Conservation (phyloP, 2,888 invertebrate species). For the Criorhina ranunculi region DNA sequence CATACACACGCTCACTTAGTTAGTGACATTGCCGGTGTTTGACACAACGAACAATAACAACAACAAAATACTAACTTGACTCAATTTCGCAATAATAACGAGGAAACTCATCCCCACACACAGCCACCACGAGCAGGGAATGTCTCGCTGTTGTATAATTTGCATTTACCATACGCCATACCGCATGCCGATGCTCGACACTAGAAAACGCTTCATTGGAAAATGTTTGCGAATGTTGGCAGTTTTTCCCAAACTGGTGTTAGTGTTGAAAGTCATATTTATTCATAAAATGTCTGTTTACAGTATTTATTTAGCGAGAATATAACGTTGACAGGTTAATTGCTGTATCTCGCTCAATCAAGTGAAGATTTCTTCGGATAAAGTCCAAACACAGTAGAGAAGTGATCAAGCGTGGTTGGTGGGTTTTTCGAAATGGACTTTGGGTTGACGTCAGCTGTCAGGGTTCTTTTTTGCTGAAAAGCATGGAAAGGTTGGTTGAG, state of each 20-base stretch:
- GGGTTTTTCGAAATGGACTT: conserved; percentile 49
- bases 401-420: neutral
- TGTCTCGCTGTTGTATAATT: conserved; percentile 20
- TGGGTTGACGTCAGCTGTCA: no score
- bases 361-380: conserved; percentile 33
- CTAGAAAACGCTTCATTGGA: conserved; percentile 30
- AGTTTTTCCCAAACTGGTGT: neutral
- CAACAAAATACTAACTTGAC: conserved; percentile 23
- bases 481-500: no score
- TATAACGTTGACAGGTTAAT: conserved; percentile 12
- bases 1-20: conserved; percentile 25
- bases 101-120: conserved; percentile 23
- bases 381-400: conserved; percentile 16
- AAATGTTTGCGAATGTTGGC: conserved; percentile 5
- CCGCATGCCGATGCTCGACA: neutral
- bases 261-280: conserved; percentile 16
- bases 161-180: no score
- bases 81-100: conserved; percentile 52
- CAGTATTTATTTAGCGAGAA: conserved; percentile 9
- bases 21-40: conserved; percentile 40
- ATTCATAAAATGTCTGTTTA: conserved; percentile 12
- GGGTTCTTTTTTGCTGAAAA: no score
- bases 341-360: conserved; percentile 8
- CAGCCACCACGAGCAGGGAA: conserved; percentile 5
- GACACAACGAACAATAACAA: conserved; percentile 16